These are phyloP conservation scores for Macropodus opercularis DNA, from an alignment of 2,797 vertebrate species.

Conservation along the genomic window DNA sequence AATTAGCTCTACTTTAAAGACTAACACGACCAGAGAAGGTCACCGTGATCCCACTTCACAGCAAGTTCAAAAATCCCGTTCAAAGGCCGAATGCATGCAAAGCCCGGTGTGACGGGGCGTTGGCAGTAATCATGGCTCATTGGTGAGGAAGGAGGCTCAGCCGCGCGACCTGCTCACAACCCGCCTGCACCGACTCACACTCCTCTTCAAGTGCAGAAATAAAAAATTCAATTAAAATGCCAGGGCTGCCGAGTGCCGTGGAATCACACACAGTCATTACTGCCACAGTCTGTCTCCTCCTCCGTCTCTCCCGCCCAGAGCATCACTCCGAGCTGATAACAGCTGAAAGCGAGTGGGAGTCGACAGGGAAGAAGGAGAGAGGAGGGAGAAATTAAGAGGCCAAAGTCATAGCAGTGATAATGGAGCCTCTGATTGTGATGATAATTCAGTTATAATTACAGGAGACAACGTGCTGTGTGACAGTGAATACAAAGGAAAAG, in stretches of 20 bases:
- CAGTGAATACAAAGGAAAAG: neutral
- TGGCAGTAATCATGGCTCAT: no score
- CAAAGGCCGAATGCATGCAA: no score
- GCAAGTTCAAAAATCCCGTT: no score
- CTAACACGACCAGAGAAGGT: no score
- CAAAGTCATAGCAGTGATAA: slow-evolving; percentile 52
- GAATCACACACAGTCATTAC: slow-evolving; percentile 64
- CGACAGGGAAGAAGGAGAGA: neutral
- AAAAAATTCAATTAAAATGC: slow-evolving; percentile 68
- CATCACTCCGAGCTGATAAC: slow-evolving; percentile 13
- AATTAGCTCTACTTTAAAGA: no score
- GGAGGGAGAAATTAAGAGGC: slow-evolving; percentile 39
- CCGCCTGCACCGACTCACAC: slow-evolving; percentile 11
- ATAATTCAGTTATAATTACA: slow-evolving; percentile 59
- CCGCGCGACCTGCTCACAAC: neutral
- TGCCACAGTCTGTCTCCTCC: slow-evolving; percentile 40
- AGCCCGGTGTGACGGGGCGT: no score
- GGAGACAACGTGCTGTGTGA: slow-evolving; percentile 12
- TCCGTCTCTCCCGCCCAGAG: slow-evolving; percentile 5
- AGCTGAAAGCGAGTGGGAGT: slow-evolving; percentile 4
- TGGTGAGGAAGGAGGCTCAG: no score
- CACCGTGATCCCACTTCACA: no score
- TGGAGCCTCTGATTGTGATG: slow-evolving; percentile 60
- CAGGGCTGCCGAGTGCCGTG: slow-evolving; percentile 33
- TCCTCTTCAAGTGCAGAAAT: slow-evolving; percentile 48